Evolutionary conservation across 2,888 invertebrate species (phyloP), one percentile per base, ranked within the genome.

Genomic region (Mongoloraphidia duomilia): DNA sequence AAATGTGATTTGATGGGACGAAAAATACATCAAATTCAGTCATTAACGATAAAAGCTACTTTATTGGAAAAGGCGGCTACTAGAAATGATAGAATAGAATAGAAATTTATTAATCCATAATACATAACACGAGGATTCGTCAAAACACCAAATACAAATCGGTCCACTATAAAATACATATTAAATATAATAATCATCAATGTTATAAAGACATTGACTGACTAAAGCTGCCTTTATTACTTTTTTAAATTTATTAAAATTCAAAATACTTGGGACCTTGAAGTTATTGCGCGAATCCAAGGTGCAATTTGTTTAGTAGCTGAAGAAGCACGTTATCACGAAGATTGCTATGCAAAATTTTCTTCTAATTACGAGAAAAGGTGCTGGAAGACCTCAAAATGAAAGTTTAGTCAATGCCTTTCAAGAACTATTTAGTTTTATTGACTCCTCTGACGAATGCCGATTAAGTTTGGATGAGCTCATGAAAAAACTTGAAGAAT

Each of bases 381-480:
- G 59, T 47, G 52, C 55, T 44, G 48, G 57, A 44, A 62, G 54
- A 38, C 52, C 52, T 56, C 58, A 61, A 52, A 54, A 61, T 61
- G 59, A 62, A 59, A 52, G 62, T 60, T 58, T 61, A 60, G 61
- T 63, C 49, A 59, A 59, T 62, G 61, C 64, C 56, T 63, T 65
- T 63, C 50, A 55, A 49, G 58, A 63, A 56, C 59, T 64, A 60
- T 64, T 61, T 57, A 46, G 38, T 57, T 64, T 63, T 51, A 56
- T 52, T 50, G 55, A 55, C 52, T 53, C 54, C 53, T 17, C 55
- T 54, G 49, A 58, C 46, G 63, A 63, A 60, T 64, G 60, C 49
- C 63, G 65, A 61, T 65, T 63, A 56, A 63, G 62, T 49, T 55
- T 64, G 47, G 59, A 59, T 59, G 61, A 64, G 49, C 59, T 63